Conservation (phyloP, 2,113 vertebrate genomes). For the Calyptommatus sinebrachiatus region DNA sequence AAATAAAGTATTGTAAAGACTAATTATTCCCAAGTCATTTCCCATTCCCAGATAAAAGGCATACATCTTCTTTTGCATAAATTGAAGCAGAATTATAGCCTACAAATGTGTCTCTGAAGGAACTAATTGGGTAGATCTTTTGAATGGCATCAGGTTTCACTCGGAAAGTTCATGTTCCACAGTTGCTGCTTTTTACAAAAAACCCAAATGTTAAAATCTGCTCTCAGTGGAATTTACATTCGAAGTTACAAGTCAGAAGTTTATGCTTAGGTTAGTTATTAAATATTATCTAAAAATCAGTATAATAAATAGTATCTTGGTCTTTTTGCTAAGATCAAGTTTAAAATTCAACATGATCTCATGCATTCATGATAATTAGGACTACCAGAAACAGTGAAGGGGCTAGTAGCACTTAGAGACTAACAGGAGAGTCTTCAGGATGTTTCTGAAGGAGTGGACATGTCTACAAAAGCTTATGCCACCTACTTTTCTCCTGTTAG, state of each 20-base stretch:
- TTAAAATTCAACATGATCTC: too few species aligned
- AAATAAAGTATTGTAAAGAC: slow-evolving; percentile 31
- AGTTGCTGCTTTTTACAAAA: slow-evolving; percentile 29
- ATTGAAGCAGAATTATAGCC: slow-evolving; percentile 23
- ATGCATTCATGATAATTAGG: too few species aligned
- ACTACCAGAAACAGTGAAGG: too few species aligned
- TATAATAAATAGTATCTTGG: neutral
- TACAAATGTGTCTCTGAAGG: slow-evolving; percentile 17
- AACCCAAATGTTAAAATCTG: neutral
- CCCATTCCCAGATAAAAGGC: slow-evolving; percentile 1
- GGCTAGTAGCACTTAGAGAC: too few species aligned
- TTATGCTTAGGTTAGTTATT: slow-evolving; percentile 33
- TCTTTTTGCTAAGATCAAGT: too few species aligned
- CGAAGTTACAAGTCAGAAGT: slow-evolving; percentile 3
- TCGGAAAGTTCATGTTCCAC: slow-evolving; percentile 43
- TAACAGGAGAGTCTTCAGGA: too few species aligned
- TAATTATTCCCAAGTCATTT: neutral
- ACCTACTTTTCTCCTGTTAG: too few species aligned
- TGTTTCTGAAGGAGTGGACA: too few species aligned
- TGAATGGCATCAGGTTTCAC: slow-evolving; percentile 26
- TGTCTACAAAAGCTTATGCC: too few species aligned
- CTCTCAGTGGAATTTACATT: slow-evolving; percentile 7
- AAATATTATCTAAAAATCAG: slow-evolving; percentile 9
- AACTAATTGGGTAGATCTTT: slow-evolving; percentile 30
- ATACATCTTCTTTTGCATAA: slow-evolving; percentile 23